Evolutionary conservation across 2,797 vertebrate genomes (phyloP).

Genomic region (Galagoides demidoff): DNA sequence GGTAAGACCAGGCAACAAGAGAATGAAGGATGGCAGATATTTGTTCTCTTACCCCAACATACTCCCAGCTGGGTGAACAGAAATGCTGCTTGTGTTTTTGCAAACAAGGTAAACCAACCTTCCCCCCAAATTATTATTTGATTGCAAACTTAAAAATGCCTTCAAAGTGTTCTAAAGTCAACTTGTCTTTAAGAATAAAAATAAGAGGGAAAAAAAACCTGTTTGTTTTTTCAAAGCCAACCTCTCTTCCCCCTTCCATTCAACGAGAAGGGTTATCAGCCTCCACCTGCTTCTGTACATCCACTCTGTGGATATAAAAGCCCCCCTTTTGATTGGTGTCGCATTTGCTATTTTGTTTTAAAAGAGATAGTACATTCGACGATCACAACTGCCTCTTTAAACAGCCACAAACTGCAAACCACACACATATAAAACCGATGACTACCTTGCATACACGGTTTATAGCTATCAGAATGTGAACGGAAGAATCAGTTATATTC

Average conservation of each 20-base stretch:
- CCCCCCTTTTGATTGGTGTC: neutral
- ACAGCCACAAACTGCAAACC: neutral
- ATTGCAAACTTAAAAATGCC: neutral
- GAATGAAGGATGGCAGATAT: neutral
- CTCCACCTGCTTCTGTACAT: neutral
- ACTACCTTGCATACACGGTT: neutral
- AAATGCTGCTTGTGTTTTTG: neutral
- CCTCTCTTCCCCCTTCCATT: neutral
- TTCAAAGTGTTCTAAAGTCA: neutral
- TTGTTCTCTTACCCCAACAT: neutral
- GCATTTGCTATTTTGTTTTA: conserved; percentile 27
- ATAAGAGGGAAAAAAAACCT: neutral
- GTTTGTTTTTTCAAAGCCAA: neutral
- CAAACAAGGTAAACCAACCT: neutral
- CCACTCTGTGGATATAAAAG: neutral
- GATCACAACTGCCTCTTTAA: conserved; percentile 13
- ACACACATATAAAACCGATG: neutral
- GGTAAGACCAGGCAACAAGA: neutral
- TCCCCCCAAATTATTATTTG: neutral
- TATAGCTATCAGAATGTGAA: neutral
- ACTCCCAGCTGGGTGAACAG: neutral
- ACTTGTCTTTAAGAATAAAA: neutral
- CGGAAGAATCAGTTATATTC: neutral
- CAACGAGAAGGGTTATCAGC: neutral
- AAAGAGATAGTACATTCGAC: neutral